Evolutionary conservation across 2,797 vertebrate genomes (phyloP), one percentile per base, ranked within the genome.

Genomic region (Micropoecilia bifurca): DNA sequence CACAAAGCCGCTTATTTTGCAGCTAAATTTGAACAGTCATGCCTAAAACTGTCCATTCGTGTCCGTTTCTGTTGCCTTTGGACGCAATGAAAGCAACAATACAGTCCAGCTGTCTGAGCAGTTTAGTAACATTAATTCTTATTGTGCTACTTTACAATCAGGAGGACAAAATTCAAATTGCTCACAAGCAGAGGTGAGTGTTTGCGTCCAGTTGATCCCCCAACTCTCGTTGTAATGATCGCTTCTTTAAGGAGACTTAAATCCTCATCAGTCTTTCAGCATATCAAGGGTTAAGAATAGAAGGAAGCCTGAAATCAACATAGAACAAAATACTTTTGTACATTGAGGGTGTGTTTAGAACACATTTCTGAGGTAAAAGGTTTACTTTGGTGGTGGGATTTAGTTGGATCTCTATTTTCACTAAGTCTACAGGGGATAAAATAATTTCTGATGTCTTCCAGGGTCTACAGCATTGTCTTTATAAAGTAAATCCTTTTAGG

Each of bases 221-320:
- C n/a, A 78, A 89, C 91, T 92, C 84, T 85, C 88, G 90, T 91
- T 89, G 80, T 88, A 80, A 91, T 92, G 91, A 95, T 95, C 93
- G 90, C 90, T 91, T 94, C 89, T 85, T 81, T 86, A 79, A 94
- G 78, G 85, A 93, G 92, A 95, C 94, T 93, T 92, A 89, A 91
- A 92, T 88, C 81, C 86, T 88, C 84, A 85, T 39, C 79, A 28
- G 82, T 74, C 76, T 75, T 87, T 86, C 75, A 80, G 86, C 85
- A 83, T 87, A 89, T 90, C 80, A 81, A 84, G 89, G 89, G 90
- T 93, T 94, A 88, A 82, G 50, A 89, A 61, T 68, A 74, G 81
- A 90, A 88, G 78, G 86, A 89, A 89, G 71, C 74, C 53, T 30
- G 75, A 80, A 72, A 71, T 83, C 22, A 82, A 81, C 76, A 7